phyloP scores from a whole-genome alignment of 2,113 vertebrate species.

The Gobio gobio region DNA sequence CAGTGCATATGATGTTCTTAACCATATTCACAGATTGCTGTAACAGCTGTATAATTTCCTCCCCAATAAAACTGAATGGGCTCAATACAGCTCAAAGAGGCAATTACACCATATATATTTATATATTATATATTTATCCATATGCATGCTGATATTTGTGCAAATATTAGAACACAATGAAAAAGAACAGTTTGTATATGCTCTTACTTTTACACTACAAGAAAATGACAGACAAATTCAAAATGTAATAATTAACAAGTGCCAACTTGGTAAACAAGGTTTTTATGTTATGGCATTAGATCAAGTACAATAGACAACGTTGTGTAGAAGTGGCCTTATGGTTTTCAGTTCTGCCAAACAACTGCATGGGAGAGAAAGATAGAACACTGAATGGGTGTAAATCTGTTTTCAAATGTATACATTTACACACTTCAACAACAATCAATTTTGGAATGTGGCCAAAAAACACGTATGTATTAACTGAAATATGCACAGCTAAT shows the following conservation, averaged over 20 bases:
- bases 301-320: neutral
- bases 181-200: neutral
- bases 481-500: neutral
- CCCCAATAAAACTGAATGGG: neutral
- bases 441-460: neutral
- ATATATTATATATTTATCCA: no score
- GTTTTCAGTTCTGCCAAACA: neutral
- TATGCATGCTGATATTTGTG: neutral
- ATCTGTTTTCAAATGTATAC: neutral
- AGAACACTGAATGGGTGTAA: neutral
- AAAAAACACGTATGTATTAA: neutral
- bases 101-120: neutral
- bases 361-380: neutral
- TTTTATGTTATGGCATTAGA: slow-evolving; percentile 6
- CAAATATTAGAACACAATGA: neutral
- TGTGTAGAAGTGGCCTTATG: neutral
- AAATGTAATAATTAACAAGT: neutral
- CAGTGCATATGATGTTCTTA: neutral
- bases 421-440: neutral
- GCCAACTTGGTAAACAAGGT: neutral
- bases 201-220: neutral
- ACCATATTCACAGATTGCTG: neutral
- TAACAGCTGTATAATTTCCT: neutral
- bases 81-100: neutral
- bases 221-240: neutral